Conservation (phyloP, 2,797 vertebrate genomes). For the Otolemur crassicaudatus region DNA sequence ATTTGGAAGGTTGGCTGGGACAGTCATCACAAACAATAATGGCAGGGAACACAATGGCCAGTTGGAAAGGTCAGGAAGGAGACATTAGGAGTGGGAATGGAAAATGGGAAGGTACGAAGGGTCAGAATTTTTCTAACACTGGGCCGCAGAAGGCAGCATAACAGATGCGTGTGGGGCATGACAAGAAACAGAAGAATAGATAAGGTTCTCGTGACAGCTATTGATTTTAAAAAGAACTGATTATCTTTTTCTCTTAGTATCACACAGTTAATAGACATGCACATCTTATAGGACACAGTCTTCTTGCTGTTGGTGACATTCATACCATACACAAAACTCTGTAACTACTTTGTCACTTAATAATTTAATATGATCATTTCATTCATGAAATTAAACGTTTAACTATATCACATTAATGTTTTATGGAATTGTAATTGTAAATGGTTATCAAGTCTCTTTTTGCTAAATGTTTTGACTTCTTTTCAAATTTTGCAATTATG, state of each 20-base stretch:
- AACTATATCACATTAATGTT: background rate
- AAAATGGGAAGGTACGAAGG: conserved; percentile 8
- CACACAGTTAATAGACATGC: background rate
- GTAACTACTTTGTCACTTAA: background rate
- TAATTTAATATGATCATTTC: conserved; percentile 19
- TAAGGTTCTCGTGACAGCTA: background rate
- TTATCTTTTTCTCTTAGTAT: background rate
- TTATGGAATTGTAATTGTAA: background rate
- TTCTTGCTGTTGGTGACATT: background rate
- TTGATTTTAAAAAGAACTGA: background rate
- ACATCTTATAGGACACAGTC: background rate
- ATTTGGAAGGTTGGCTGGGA: conserved; percentile 38
- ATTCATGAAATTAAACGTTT: background rate
- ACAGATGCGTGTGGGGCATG: background rate
- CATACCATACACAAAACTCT: background rate
- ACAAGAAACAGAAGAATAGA: background rate
- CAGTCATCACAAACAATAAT: background rate
- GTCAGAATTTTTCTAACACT: background rate
- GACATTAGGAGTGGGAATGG: background rate
- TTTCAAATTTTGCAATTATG: background rate
- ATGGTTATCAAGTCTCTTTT: background rate
- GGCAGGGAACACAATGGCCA: background rate
- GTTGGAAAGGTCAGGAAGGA: conserved; percentile 44
- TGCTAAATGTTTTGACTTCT: background rate
- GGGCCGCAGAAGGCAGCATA: background rate